Evolutionary conservation across 2,113 vertebrate species (phyloP), one percentile per base, ranked within the genome.

Genomic region (Pomatorhinus ruficollis): DNA sequence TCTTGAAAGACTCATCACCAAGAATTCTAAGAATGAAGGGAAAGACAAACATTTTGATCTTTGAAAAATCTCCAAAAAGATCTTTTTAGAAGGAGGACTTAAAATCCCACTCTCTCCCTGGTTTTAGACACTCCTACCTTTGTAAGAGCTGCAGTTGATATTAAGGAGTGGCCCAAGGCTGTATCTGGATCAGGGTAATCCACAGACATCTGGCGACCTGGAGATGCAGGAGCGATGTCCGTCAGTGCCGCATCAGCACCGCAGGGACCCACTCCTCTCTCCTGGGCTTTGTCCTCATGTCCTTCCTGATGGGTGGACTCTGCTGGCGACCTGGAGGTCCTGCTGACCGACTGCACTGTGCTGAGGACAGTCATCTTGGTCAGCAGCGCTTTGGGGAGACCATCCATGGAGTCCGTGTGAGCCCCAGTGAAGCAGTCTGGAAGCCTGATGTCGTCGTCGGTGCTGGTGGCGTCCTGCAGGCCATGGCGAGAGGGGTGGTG

Each of bases 331-430:
- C 81, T 79, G 9, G 97, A 91, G 69, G 92, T 84, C 50, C 93
- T 94, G 57, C 94, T 60, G 57, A 94, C 95, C 0, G 97, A 94
- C 60, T 93, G 97, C 24, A 86, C 71, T 0, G 98, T 22, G 33
- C 97, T 98, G 17, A 98, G 98, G 79, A 99, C 98, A 0, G 99
- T 99, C 99, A 99, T 99, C 97, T 99, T 99, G 5, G 99, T 99
- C 52, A 99, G 98, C 78, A 99, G 97, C 0, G 98, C 98, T 91
- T 99, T 98, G 0, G 99, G 99, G 16, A 99, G 98, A 27, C 98
- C 50, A 9, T 99, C 99, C 70, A 98, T 97, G 1, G 98, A 98
- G 94, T 97, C 98, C 0, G 97, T 92, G 45, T 98, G 97, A n/a
- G 93, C 79, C 15, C 87, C 97, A 2, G 95, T 57, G 28, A 98